phyloP scores from a whole-genome alignment of 2,888 invertebrate species.

The Fragum sueziense region DNA sequence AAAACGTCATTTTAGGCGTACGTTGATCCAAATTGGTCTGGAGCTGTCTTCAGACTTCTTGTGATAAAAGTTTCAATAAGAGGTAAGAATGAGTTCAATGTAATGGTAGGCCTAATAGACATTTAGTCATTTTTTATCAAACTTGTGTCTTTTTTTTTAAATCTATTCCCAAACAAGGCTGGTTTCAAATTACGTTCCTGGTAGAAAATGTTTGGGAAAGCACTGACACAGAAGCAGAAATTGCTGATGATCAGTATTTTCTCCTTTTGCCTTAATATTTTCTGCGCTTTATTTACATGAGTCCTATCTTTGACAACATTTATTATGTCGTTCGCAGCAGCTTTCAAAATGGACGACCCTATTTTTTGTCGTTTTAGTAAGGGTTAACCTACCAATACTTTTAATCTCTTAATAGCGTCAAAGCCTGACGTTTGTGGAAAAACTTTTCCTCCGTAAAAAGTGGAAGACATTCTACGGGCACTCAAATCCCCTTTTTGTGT shows the following conservation, averaged over 20 bases:
- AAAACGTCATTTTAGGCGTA: no score
- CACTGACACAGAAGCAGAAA: no score
- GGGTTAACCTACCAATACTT: not conserved
- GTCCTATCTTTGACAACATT: not conserved
- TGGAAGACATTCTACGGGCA: no score
- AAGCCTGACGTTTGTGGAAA: no score
- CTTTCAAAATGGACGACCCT: not conserved
- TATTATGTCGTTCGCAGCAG: not conserved
- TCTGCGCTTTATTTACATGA: not conserved
- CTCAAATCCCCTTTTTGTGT: no score
- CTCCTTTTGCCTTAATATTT: no score
- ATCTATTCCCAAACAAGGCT: not conserved
- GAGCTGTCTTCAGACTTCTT: not conserved
- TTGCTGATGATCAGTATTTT: no score
- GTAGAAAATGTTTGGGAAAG: not conserved
- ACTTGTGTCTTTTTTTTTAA: not conserved
- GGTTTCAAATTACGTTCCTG: no score
- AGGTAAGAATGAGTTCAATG: not conserved
- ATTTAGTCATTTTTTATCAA: not conserved
- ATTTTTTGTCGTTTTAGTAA: not conserved
- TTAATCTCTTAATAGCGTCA: not conserved
- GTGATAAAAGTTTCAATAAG: not conserved
- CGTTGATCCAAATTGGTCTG: not conserved
- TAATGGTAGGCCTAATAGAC: not conserved
- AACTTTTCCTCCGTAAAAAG: no score